These are phyloP conservation scores for Hyles vespertilio DNA, from an alignment of 1,140 invertebrate species.

Conservation along the genomic window DNA sequence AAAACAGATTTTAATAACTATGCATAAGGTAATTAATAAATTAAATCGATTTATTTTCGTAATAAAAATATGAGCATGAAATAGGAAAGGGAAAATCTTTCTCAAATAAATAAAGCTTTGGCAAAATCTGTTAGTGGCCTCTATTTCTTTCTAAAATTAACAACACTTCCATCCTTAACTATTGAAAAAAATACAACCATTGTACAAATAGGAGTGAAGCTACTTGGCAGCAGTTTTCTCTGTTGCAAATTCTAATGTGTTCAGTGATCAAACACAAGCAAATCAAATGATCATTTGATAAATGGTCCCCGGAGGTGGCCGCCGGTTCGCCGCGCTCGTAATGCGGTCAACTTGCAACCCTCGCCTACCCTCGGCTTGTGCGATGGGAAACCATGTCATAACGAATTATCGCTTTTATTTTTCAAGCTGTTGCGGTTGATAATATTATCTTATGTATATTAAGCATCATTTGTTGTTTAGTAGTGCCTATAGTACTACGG, in stretches of 20 bases:
- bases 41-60: no score
- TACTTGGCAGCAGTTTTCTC: slow-evolving; percentile 31
- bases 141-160: no score
- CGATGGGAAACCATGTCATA: slow-evolving; percentile 12
- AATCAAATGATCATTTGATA: slow-evolving; percentile 76
- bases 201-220: slow-evolving; percentile 36
- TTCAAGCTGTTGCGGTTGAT: slow-evolving; percentile 3
- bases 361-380: slow-evolving; percentile 7
- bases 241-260: slow-evolving; percentile 71
- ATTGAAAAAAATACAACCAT: not conserved
- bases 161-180: no score
- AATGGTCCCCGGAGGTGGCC: slow-evolving; percentile 59
- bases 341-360: slow-evolving; percentile 54
- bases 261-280: slow-evolving; percentile 75
- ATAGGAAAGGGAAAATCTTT: no score
- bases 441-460: no score
- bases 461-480: no score
- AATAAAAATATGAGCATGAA: no score
- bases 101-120: no score
- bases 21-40: no score
- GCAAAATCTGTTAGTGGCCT: no score
- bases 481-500: no score
- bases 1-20: no score
- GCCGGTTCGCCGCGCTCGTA: slow-evolving; percentile 62
- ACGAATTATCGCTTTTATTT: slow-evolving; percentile 16